A percentile compares a stretch with the other conserved stretches of the same genome.
Conservation (phyloP, 1,140 invertebrate genomes). For the Daktulosphaira vitifoliae region DNA sequence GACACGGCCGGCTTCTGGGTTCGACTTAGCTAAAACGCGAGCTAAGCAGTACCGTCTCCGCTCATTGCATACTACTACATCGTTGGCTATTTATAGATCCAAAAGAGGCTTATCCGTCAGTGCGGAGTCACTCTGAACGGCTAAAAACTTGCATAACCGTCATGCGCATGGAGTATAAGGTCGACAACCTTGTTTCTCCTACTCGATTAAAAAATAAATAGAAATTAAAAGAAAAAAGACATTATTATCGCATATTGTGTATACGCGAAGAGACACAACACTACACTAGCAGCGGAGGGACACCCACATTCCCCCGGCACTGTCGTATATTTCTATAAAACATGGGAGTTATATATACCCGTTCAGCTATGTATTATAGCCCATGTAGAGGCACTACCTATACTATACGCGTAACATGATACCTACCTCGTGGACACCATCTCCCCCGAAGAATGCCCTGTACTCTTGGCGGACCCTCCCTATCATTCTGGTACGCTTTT, state of each 20-base stretch:
- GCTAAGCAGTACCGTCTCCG: too few relatives aligned
- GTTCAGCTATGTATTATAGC: too few relatives aligned
- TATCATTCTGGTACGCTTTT: too few relatives aligned
- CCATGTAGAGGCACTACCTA: neutral
- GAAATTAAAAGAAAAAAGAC: too few relatives aligned
- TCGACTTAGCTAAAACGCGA: too few relatives aligned
- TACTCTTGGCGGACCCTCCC: neutral
- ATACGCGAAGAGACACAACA: neutral
- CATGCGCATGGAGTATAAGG: constrained; percentile 15
- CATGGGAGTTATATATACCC: too few relatives aligned
- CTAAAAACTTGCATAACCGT: constrained; percentile 10
- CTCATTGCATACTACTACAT: too few relatives aligned
- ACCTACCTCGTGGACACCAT: constrained; percentile 18
- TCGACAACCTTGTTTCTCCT: constrained; percentile 28
- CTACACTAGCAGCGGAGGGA: neutral
- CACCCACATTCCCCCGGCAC: constrained; percentile 23
- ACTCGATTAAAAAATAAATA: neutral
- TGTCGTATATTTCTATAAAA: too few relatives aligned
- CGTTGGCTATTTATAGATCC: constrained; percentile 19
- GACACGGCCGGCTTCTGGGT: too few relatives aligned
- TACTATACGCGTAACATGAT: constrained; percentile 35
- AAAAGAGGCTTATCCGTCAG: constrained; percentile 16
- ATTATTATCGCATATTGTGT: neutral
- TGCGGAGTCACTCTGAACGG: too few relatives aligned
- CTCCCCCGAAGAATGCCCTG: constrained; percentile 12